phyloP scores from a whole-genome alignment of 2,797 vertebrate genomes.

The Psittacula echo region DNA sequence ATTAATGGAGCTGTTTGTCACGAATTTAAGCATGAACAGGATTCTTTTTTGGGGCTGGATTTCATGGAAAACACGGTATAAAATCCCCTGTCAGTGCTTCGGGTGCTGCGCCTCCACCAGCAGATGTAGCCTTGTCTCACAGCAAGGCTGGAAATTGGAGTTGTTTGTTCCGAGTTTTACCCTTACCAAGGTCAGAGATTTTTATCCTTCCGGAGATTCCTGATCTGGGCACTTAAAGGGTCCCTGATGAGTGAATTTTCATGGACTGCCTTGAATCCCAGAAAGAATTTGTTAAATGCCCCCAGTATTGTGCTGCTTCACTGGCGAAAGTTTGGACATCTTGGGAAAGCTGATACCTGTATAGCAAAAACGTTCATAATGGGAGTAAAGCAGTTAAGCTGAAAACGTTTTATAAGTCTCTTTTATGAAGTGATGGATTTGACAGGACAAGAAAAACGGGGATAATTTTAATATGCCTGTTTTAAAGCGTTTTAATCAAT shows the following conservation, averaged over 20 bases:
- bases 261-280: neutral
- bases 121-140: neutral
- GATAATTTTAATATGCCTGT: neutral
- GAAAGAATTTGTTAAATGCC: neutral
- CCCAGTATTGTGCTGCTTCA: neutral
- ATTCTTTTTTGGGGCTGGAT: neutral
- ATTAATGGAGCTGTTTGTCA: constrained; percentile 2
- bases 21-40: neutral
- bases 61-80: neutral
- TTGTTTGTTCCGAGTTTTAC: constrained; percentile 17
- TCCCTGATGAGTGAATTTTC: neutral
- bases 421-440: neutral
- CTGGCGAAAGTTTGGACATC: neutral
- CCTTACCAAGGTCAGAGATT: constrained; percentile 24
- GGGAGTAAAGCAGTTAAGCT: neutral
- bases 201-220: neutral
- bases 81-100: neutral
- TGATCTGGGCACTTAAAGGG: neutral
- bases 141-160: neutral
- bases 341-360: neutral
- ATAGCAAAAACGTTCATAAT: neutral
- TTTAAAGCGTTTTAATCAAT: neutral
- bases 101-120: neutral
- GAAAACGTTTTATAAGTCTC: neutral
- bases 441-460: neutral